Percentiles rank a stretch among this genome's conserved stretches.
Conservation (phyloP, 1,140 invertebrate species). For the Lepidurus couesii region DNA sequence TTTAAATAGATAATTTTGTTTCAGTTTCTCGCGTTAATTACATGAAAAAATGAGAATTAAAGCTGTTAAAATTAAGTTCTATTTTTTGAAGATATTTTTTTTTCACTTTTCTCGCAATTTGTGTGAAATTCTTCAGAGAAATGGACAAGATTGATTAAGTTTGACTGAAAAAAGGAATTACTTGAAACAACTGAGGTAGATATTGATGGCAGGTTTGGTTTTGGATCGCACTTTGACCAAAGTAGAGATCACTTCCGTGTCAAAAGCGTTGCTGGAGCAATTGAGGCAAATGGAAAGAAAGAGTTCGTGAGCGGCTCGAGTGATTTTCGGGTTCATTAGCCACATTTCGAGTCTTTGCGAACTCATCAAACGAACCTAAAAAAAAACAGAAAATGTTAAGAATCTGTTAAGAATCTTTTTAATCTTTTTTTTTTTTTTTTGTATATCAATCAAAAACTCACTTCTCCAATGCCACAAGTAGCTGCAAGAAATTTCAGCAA, state of each 20-base stretch:
- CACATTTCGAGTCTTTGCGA: conserved; percentile 81
- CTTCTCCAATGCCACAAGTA: conserved; percentile 26
- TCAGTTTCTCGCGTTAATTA: too few relatives aligned
- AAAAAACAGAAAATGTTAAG: conserved; percentile 8
- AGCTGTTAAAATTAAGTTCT: too few relatives aligned
- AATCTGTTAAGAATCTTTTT: too few relatives aligned
- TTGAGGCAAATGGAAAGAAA: conserved; percentile 87
- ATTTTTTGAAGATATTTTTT: too few relatives aligned
- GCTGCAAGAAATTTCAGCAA: conserved; percentile 33
- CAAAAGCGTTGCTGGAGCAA: conserved; percentile 68
- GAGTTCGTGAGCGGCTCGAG: conserved; percentile 86
- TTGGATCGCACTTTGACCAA: conserved; percentile 87
- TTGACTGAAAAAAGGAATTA: conserved; percentile 44
- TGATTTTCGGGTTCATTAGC: conserved; percentile 92
- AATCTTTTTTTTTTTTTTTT: too few relatives aligned
- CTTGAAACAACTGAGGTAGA: conserved; percentile 78
- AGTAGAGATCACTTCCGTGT: conserved; percentile 83
- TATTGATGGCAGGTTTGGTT: conserved; percentile 82
- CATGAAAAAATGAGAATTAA: too few relatives aligned
- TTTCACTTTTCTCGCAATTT: too few relatives aligned
- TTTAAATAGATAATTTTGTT: too few relatives aligned
- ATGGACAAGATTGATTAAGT: too few relatives aligned
- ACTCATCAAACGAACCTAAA: conserved; percentile 66
- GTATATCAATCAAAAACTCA: background rate
- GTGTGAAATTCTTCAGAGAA: too few relatives aligned